Evolutionary conservation across 2,113 vertebrate species (phyloP).

Genomic region (Triplophysa dalaica): DNA sequence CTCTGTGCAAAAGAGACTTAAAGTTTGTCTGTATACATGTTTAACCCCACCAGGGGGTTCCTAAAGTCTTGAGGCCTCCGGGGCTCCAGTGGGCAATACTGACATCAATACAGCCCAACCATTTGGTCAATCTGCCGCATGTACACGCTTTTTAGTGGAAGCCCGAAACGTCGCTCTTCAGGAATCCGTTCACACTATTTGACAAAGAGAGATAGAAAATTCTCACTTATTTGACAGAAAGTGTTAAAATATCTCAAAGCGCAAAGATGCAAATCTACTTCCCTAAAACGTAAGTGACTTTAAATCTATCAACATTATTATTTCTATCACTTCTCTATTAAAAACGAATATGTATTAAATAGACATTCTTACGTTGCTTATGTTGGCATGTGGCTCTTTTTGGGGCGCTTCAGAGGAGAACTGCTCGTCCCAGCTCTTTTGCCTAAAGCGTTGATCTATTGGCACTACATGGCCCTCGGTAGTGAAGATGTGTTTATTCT

Average conservation of each 20-base stretch:
- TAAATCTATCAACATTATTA: too few species aligned
- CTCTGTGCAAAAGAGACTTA: conserved; percentile 39
- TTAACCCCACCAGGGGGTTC: conserved; percentile 38
- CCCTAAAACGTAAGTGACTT: too few species aligned
- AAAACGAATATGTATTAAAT: too few species aligned
- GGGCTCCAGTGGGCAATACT: conserved; percentile 8
- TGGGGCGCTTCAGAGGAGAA: conserved; percentile 67
- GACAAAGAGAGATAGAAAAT: conserved; percentile 8
- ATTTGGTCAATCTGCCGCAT: conserved; percentile 98
- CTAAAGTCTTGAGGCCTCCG: background rate
- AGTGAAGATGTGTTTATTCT: conserved; percentile 93
- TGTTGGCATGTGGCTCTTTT: conserved; percentile 72
- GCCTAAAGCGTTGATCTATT: conserved; percentile 86
- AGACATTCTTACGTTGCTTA: conserved; percentile 82
- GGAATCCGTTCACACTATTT: conserved; percentile 87
- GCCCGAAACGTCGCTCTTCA: conserved; percentile 85
- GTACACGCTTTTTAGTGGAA: conserved; percentile 94
- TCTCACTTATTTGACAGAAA: too few species aligned
- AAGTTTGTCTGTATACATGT: conserved; percentile 18
- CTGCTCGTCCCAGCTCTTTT: conserved; percentile 82
- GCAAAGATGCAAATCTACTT: too few species aligned
- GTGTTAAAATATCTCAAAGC: background rate
- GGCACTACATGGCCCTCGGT: conserved; percentile 96
- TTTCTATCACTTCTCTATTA: too few species aligned
- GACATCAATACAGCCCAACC: conserved; percentile 85